A percentile compares a stretch with the other conserved stretches of the same genome.
These are phyloP conservation scores for Procambarus clarkii DNA, from an alignment of 1,140 invertebrate genomes.

Conservation along the genomic window DNA sequence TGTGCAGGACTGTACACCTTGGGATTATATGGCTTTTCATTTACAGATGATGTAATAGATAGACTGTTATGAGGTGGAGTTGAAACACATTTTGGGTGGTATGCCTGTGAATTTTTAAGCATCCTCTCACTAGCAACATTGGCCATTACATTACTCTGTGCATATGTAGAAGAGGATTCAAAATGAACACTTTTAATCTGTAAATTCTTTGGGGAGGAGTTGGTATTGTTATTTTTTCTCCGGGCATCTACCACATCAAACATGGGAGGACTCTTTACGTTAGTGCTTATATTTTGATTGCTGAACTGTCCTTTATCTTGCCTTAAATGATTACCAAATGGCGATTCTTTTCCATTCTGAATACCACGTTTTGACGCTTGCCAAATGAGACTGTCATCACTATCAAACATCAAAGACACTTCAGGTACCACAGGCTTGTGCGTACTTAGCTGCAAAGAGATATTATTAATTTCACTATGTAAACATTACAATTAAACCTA, in stretches of 20 bases:
- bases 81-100: neutral
- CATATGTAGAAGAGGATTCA: neutral
- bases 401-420: constrained; percentile 50
- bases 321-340: neutral
- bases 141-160: neutral
- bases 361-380: neutral
- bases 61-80: neutral
- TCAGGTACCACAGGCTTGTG: constrained; percentile 44
- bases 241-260: neutral
- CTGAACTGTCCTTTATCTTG: neutral
- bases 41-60: neutral
- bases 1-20: constrained; percentile 29
- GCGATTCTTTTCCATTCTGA: neutral
- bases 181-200: neutral
- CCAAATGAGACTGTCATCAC: constrained; percentile 37
- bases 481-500: neutral
- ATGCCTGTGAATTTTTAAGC: neutral
- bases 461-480: neutral
- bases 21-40: constrained; percentile 38
- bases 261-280: neutral
- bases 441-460: constrained; percentile 6
- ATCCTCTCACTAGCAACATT: neutral
- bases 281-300: neutral
- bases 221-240: neutral
- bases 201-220: neutral